These are phyloP conservation scores for Caenorhabditis angaria DNA, from an alignment of 2,888 invertebrate species.

Conservation along the genomic window DNA sequence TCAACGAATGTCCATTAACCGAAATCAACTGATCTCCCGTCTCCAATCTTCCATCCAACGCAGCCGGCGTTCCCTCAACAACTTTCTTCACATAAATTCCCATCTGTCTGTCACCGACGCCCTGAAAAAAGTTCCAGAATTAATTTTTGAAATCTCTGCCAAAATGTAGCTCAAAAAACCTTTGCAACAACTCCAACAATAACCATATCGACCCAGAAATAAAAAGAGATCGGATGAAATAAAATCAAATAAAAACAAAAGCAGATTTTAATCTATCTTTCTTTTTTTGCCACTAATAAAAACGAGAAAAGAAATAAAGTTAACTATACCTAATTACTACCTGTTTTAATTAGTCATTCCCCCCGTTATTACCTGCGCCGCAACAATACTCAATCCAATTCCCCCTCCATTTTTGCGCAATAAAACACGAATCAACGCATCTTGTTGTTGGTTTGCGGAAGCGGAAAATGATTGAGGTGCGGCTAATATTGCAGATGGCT, in stretches of 20 bases:
- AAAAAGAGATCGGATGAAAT: background rate
- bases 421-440: conserved; percentile 42
- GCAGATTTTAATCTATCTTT: background rate
- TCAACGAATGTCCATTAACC: conserved; percentile 93
- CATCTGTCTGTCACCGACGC: conserved; percentile 83
- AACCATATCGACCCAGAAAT: background rate
- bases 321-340: conserved; percentile 2
- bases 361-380: conserved; percentile 82
- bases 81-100: conserved; percentile 99
- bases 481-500: too few species aligned
- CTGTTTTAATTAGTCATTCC: background rate
- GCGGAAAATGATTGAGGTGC: background rate
- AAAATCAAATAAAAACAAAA: background rate
- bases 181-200: background rate
- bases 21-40: conserved; percentile 96
- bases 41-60: conserved; percentile 86
- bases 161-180: background rate
- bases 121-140: conserved; percentile 74
- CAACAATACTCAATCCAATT: conserved; percentile 97
- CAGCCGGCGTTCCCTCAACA: conserved; percentile 81
- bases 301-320: background rate
- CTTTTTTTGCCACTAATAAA: background rate
- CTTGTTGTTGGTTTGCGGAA: background rate
- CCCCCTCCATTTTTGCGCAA: conserved; percentile 88
- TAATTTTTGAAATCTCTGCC: conserved; percentile 14